Conservation (phyloP, 2,888 invertebrate species). For the Drosophila yooni region DNA sequence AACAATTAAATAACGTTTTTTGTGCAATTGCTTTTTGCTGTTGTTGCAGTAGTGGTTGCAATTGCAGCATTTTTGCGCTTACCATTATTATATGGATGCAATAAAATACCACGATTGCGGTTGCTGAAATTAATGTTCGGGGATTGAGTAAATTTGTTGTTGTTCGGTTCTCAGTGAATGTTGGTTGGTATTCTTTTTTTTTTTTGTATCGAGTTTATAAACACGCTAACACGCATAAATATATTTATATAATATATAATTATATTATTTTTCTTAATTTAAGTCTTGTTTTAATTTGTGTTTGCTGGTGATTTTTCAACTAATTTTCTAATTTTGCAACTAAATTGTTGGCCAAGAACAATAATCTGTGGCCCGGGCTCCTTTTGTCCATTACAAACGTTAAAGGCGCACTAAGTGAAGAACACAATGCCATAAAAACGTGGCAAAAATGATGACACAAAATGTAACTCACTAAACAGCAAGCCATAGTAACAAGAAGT, state of each 20-base stretch:
- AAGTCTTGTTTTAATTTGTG: slow-evolving; percentile 6
- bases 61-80: slow-evolving; percentile 84
- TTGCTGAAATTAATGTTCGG: slow-evolving; percentile 84
- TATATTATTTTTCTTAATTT: slow-evolving; percentile 24
- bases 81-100: slow-evolving; percentile 88
- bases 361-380: slow-evolving; percentile 62
- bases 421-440: slow-evolving; percentile 62
- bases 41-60: slow-evolving; percentile 64
- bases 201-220: slow-evolving; percentile 19
- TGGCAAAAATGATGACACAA: slow-evolving; percentile 52
- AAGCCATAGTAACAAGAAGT: slow-evolving; percentile 71
- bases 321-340: slow-evolving; percentile 53
- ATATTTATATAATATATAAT: slow-evolving; percentile 27
- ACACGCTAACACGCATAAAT: slow-evolving; percentile 35
- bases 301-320: slow-evolving; percentile 39
- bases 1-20: slow-evolving; percentile 30
- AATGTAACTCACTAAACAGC: slow-evolving; percentile 75
- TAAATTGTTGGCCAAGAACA: slow-evolving; percentile 46
- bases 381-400: slow-evolving; percentile 81
- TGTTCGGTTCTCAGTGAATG: slow-evolving; percentile 47
- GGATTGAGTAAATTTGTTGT: slow-evolving; percentile 70
- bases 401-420: slow-evolving; percentile 73
- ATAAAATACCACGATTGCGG: slow-evolving; percentile 86
- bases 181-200: slow-evolving; percentile 22
- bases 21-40: slow-evolving; percentile 65